Percentiles rank a stretch among this genome's conserved stretches.
Evolutionary conservation across 2,888 invertebrate genomes (phyloP).

Genomic region (Lamellibrachia satsuma): DNA sequence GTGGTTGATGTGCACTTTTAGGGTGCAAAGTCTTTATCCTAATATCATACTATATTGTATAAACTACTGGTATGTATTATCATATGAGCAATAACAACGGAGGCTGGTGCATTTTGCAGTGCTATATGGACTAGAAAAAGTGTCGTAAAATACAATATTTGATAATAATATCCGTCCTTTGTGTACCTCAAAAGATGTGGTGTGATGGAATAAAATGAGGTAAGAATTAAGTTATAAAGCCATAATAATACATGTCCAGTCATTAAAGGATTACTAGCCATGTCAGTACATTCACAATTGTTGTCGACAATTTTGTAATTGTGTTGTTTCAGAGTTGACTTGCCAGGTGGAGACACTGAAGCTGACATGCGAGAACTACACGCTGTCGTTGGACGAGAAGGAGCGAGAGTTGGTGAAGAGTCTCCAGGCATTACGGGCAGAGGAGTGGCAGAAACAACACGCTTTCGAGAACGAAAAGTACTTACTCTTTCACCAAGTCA

Average conservation of each 20-base stretch:
- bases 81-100: no score
- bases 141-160: no score
- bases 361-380: slow-evolving; percentile 54
- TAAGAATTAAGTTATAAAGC: background rate
- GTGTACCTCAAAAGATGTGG: no score
- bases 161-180: no score
- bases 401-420: slow-evolving; percentile 58
- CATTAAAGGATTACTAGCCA: no score
- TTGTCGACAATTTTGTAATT: background rate
- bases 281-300: no score
- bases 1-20: background rate
- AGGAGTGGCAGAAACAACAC: slow-evolving; percentile 60
- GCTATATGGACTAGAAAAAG: no score
- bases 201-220: no score
- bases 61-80: background rate
- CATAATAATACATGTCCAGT: background rate
- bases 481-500: background rate
- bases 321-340: slow-evolving; percentile 51
- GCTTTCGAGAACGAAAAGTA: slow-evolving; percentile 62
- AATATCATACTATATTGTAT: background rate
- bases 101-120: no score
- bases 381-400: slow-evolving; percentile 57
- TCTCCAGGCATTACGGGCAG: slow-evolving; percentile 61
- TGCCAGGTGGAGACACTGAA: slow-evolving; percentile 59
- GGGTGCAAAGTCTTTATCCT: background rate